phyloP scores from a whole-genome alignment of 2,888 invertebrate species.

The Drosophila neutralis region DNA sequence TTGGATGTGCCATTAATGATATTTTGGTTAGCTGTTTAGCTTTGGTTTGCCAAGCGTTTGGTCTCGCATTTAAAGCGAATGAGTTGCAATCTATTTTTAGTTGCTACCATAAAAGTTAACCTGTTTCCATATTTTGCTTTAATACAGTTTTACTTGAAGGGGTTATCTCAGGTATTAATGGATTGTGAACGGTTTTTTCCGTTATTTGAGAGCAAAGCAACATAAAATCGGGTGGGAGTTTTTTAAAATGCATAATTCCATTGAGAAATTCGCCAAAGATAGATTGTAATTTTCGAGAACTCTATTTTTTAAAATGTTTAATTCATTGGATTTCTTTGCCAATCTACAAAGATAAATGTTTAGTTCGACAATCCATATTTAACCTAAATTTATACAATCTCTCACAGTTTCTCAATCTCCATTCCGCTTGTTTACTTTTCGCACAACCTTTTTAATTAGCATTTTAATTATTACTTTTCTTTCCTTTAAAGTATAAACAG shows the following conservation, averaged over 20 bases:
- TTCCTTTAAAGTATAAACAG: background rate
- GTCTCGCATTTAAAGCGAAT: constrained; percentile 24
- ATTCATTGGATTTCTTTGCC: background rate
- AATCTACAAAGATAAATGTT: background rate
- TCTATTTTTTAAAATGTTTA: background rate
- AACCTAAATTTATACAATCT: background rate
- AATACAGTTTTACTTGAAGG: background rate
- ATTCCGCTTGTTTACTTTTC: no score
- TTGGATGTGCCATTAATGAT: constrained; percentile 60
- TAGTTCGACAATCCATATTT: background rate
- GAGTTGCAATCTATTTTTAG: constrained; percentile 50
- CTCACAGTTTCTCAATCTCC: no score
- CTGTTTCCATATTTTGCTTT: constrained; percentile 12
- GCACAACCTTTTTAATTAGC: background rate
- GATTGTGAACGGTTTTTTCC: background rate
- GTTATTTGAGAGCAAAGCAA: background rate
- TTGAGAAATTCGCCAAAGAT: background rate
- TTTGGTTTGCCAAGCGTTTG: constrained; percentile 41
- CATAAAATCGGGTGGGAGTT: background rate
- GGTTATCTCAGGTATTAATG: background rate
- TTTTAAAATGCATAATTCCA: background rate
- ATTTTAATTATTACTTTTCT: no score
- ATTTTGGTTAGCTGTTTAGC: constrained; percentile 60
- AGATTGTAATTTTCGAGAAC: background rate
- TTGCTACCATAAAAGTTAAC: constrained; percentile 17